phyloP scores from a whole-genome alignment of 1,140 invertebrate genomes.

The Drosophila pandora region DNA sequence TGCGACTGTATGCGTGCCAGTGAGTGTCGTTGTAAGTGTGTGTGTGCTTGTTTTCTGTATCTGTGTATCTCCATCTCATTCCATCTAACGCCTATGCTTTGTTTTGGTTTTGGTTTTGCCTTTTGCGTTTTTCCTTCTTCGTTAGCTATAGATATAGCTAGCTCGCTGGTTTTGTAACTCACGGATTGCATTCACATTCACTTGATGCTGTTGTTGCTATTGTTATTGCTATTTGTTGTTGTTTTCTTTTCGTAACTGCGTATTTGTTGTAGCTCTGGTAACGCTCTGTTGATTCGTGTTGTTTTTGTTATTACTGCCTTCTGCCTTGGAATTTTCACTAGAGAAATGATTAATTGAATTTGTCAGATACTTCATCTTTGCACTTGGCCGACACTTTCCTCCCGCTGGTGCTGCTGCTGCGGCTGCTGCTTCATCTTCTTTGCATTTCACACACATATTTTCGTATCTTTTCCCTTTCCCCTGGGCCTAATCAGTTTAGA shows the following conservation, averaged over 20 bases:
- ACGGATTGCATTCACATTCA: conserved; percentile 67
- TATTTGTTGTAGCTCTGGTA: conserved; percentile 72
- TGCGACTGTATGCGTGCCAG: conserved; percentile 21
- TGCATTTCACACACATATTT: background rate
- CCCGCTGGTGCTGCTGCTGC: background rate
- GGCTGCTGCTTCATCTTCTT: conserved; percentile 20
- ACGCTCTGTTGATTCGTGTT: conserved; percentile 63
- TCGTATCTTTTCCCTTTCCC: conserved; percentile 14
- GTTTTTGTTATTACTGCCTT: conserved; percentile 27
- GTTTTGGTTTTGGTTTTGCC: conserved; percentile 78
- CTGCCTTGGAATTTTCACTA: conserved; percentile 69
- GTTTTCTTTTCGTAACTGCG: conserved; percentile 74
- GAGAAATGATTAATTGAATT: conserved; percentile 80
- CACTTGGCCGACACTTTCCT: conserved; percentile 46
- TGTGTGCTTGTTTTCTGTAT: conserved; percentile 42
- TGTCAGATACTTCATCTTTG: conserved; percentile 74
- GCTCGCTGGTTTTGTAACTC: conserved; percentile 65
- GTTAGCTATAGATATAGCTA: background rate
- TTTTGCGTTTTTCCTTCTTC: conserved; percentile 53
- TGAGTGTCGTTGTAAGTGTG: conserved; percentile 14
- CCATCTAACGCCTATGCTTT: conserved; percentile 73
- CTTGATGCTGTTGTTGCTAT: conserved; percentile 33
- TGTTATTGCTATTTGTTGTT: conserved; percentile 17
- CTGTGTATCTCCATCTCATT: conserved; percentile 41
- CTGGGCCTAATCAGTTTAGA: conserved; percentile 18